Evolutionary conservation across 1,140 invertebrate genomes (phyloP).

Genomic region (Oreohelix idahoensis): DNA sequence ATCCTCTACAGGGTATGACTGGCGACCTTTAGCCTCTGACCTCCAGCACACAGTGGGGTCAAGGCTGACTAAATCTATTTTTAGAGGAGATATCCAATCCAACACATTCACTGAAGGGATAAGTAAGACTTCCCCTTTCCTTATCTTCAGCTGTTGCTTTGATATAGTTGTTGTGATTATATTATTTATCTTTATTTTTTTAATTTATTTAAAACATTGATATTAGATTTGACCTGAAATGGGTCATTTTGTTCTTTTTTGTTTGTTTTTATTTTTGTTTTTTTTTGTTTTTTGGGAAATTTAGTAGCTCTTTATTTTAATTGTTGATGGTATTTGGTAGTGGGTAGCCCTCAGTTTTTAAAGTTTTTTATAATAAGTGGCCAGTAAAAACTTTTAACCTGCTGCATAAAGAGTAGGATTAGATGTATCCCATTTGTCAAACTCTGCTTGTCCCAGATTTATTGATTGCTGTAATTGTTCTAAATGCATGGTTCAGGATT

Average conservation of each 20-base stretch:
- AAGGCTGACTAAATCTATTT: slow-evolving; percentile 64
- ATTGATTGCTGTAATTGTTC: no score
- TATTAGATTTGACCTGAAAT: neutral
- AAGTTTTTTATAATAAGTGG: no score
- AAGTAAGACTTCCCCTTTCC: slow-evolving; percentile 57
- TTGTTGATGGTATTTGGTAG: neutral
- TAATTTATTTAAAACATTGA: slow-evolving; percentile 11
- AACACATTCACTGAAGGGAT: slow-evolving; percentile 68
- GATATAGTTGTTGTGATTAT: slow-evolving; percentile 1
- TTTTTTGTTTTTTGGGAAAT: neutral
- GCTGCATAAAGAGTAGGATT: no score
- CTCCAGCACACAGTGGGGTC: slow-evolving; percentile 49
- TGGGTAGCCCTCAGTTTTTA: no score
- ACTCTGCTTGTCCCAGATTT: no score
- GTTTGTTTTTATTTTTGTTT: neutral
- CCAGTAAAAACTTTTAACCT: no score
- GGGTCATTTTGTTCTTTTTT: neutral
- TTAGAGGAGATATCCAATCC: slow-evolving; percentile 58
- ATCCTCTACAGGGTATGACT: slow-evolving; percentile 64
- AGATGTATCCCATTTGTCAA: no score
- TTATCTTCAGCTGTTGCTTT: neutral
- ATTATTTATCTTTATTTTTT: slow-evolving; percentile 19
- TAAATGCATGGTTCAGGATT: no score
- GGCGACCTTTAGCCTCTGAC: slow-evolving; percentile 55
- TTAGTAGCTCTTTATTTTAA: neutral